Conservation (phyloP, 37 sponge, comb jelly and placozoan species). For the Chondrosia reniformis region DNA sequence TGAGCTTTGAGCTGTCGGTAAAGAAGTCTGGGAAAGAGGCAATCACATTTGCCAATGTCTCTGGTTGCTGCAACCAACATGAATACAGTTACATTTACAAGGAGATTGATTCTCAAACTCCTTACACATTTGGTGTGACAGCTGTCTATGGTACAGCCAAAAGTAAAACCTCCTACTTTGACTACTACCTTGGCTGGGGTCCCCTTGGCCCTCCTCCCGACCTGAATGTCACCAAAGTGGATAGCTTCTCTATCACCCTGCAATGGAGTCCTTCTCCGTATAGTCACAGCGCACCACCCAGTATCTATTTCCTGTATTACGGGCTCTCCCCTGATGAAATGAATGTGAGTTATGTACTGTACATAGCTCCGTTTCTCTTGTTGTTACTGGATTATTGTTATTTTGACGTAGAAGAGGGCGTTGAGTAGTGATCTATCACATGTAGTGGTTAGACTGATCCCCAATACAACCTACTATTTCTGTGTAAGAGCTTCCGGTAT, state of each 20-base stretch:
- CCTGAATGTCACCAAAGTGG: neutral
- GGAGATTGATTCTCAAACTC: neutral
- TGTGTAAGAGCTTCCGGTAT: neutral
- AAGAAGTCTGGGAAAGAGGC: neutral
- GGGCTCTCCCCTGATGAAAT: neutral
- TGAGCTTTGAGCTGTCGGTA: slow-evolving; percentile 1
- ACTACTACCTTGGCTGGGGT: too few relatives aligned
- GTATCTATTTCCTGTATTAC: neutral
- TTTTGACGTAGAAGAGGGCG: too few relatives aligned
- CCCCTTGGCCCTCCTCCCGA: neutral
- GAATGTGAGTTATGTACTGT: neutral
- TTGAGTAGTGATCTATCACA: too few relatives aligned
- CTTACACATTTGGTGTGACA: neutral
- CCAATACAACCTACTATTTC: neutral
- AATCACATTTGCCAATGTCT: neutral
- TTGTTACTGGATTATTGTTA: too few relatives aligned
- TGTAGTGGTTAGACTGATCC: too few relatives aligned
- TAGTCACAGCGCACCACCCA: neutral
- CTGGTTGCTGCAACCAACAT: neutral
- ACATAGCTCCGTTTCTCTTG: too few relatives aligned
- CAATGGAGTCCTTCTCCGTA: neutral
- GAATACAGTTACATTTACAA: neutral
- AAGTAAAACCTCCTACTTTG: neutral
- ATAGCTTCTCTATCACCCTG: neutral
- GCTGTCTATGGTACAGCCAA: neutral